A percentile compares a stretch with the other conserved stretches of the same genome.
Conservation (phyloP, 2,888 invertebrate genomes). For the Trypoxylon attenuatum region DNA sequence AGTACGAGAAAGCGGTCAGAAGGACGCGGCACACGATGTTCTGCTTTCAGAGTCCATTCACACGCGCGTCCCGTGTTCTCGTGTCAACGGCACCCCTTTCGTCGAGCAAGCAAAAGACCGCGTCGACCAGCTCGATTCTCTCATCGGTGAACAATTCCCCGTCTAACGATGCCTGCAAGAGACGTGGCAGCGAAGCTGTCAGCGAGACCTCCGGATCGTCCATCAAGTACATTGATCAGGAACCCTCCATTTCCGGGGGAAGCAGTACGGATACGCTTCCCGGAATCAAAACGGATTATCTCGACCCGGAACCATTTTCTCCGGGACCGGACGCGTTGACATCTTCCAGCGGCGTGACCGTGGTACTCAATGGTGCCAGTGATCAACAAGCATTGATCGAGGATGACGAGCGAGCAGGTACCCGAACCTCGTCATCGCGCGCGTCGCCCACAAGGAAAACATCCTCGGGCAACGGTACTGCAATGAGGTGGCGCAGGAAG, state of each 20-base stretch:
- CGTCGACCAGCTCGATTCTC: constrained; percentile 31
- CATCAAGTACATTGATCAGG: constrained; percentile 70
- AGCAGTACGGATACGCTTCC: constrained; percentile 72
- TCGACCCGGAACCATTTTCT: constrained; percentile 67
- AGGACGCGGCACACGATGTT: constrained; percentile 62
- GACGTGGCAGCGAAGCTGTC: constrained; percentile 67
- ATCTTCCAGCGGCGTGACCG: constrained; percentile 45
- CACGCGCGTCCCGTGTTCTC: constrained; percentile 64
- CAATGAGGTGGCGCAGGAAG: constrained; percentile 76
- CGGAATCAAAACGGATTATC: constrained; percentile 67
- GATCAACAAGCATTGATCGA: constrained; percentile 21
- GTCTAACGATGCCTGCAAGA: constrained; percentile 29
- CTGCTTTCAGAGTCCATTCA: constrained; percentile 73
- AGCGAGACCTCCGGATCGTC: constrained; percentile 70
- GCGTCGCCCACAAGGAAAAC: constrained; percentile 41
- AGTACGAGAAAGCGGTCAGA: constrained; percentile 35
- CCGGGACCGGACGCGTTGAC: constrained; percentile 57
- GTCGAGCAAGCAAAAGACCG: constrained; percentile 40
- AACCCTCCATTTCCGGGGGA: constrained; percentile 65
- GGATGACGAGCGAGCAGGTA: constrained; percentile 2
- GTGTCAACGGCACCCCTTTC: constrained; percentile 41
- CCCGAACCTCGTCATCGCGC: not conserved
- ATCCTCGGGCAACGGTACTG: constrained; percentile 63
- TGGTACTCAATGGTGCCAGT: constrained; percentile 19
- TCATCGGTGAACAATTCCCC: constrained; percentile 22